Percentiles rank a stretch among this genome's conserved stretches.
These are phyloP conservation scores for Sebastes steindachneri DNA, from an alignment of 2,797 vertebrate genomes.

Conservation along the genomic window DNA sequence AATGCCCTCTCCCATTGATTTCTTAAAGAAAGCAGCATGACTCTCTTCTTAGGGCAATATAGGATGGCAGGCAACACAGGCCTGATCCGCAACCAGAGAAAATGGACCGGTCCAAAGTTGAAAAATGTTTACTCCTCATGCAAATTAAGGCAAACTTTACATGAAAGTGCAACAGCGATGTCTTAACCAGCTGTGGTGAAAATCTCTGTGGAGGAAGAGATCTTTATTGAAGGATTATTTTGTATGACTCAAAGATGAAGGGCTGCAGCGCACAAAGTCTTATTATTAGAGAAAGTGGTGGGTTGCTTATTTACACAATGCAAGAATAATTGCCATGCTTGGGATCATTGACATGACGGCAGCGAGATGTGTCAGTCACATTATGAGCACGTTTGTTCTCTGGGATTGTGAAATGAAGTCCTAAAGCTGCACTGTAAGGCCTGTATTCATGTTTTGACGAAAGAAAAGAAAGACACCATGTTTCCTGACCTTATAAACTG, in stretches of 20 bases:
- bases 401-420: not conserved
- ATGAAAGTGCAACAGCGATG: not conserved
- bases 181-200: conserved; percentile 3
- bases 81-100: not conserved
- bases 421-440: not conserved
- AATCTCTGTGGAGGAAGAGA: not conserved
- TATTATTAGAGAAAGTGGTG: not conserved
- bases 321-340: conserved; percentile 1
- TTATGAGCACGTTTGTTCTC: conserved; percentile 15
- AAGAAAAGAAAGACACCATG: not conserved
- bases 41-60: not conserved
- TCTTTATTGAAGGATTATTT: conserved; percentile 13
- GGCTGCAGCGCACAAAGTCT: conserved; percentile 3
- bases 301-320: conserved; percentile 20
- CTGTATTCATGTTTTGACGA: not conserved
- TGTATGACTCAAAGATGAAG: conserved; percentile 5
- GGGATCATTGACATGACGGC: not conserved
- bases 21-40: not conserved
- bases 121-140: not conserved
- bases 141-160: not conserved
- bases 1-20: not conserved
- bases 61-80: not conserved
- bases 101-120: not conserved
- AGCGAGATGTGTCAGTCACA: not conserved
- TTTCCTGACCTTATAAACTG: not conserved